Evolutionary conservation across 2,113 vertebrate genomes (phyloP).

Genomic region (Corythoichthys intestinalis): DNA sequence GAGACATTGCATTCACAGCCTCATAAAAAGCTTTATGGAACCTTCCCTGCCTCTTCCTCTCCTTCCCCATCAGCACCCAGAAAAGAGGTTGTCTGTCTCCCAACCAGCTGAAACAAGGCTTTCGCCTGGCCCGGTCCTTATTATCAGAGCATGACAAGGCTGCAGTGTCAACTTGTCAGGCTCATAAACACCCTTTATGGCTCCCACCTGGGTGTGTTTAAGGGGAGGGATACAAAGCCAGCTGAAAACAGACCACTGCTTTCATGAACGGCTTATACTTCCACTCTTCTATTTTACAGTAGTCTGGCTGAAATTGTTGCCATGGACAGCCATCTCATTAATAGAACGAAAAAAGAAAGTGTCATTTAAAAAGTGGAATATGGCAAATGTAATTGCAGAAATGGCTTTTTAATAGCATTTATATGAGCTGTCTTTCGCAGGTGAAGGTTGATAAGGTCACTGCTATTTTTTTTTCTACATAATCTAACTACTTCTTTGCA

Average conservation of each 20-base stretch:
- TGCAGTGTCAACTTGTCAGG: slow-evolving; percentile 65
- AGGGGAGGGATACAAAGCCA: slow-evolving; percentile 30
- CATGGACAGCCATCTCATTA: slow-evolving; percentile 33
- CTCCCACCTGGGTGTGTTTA: slow-evolving; percentile 52
- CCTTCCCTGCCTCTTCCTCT: slow-evolving; percentile 24
- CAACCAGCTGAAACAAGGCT: slow-evolving; percentile 53
- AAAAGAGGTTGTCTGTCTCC: slow-evolving; percentile 53
- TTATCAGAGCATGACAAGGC: slow-evolving; percentile 70
- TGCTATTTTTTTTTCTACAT: slow-evolving; percentile 24
- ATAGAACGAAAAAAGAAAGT: slow-evolving; percentile 1
- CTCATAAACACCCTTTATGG: slow-evolving; percentile 72
- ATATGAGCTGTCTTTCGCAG: slow-evolving; percentile 11
- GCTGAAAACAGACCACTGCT: slow-evolving; percentile 59
- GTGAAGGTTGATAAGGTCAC: slow-evolving; percentile 33
- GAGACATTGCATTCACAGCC: slow-evolving; percentile 2
- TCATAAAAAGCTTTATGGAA: slow-evolving; percentile 5
- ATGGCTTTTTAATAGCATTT: slow-evolving; percentile 17
- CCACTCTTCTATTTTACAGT: slow-evolving; percentile 39
- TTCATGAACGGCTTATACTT: slow-evolving; percentile 57
- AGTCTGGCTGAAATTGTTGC: slow-evolving; percentile 58
- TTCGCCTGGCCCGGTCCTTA: slow-evolving; percentile 54
- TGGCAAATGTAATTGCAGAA: slow-evolving; percentile 15
- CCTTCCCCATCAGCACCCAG: slow-evolving; percentile 47
- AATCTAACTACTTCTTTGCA: slow-evolving; percentile 7
- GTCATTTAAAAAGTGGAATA: slow-evolving; percentile 15